Evolutionary conservation across 2,888 invertebrate species (phyloP).

Genomic region (Balanococcus diminutus): DNA sequence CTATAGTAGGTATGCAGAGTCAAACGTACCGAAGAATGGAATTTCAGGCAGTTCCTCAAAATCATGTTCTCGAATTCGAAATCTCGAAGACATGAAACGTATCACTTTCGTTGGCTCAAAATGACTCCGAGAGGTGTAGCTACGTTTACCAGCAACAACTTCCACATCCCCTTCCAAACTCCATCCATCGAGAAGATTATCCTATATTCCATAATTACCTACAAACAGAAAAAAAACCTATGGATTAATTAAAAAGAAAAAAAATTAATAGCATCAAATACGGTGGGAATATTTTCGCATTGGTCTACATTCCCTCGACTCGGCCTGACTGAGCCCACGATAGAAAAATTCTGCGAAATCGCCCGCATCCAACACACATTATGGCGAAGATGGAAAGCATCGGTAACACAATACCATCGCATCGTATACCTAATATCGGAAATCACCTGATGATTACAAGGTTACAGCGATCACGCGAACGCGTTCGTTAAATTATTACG

Average conservation of each 20-base stretch:
- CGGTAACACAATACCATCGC: neutral
- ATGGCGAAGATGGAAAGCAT: neutral
- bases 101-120: too few species aligned
- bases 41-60: too few species aligned
- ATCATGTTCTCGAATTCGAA: too few species aligned
- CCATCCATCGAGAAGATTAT: neutral
- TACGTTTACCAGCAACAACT: too few species aligned
- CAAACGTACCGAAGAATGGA: too few species aligned
- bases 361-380: neutral
- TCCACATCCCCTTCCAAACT: too few species aligned
- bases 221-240: neutral
- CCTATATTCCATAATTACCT: neutral
- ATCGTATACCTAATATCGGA: neutral
- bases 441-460: slow-evolving; percentile 5
- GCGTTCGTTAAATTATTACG: neutral
- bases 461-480: slow-evolving; percentile 6
- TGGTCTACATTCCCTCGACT: neutral
- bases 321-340: neutral
- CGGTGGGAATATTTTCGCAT: neutral
- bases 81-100: too few species aligned
- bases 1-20: too few species aligned
- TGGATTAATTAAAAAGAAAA: neutral
- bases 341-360: neutral
- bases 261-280: neutral
- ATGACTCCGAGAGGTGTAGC: too few species aligned